A percentile compares a stretch with the other conserved stretches of the same genome.
Evolutionary conservation across 2,113 vertebrate genomes (phyloP).

Genomic region (Hemichromis elongatus): DNA sequence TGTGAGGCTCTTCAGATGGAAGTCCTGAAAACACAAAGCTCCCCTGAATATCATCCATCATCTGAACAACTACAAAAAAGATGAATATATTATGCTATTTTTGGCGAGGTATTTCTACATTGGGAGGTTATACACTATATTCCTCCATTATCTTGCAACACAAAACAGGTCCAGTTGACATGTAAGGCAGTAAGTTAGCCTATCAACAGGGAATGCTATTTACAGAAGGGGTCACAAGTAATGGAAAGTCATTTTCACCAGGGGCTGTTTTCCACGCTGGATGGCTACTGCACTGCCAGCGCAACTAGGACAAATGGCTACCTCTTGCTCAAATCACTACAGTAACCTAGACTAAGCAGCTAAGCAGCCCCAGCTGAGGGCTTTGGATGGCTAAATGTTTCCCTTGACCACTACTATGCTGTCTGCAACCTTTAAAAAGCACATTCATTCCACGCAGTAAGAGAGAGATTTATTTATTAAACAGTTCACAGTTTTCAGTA

Average conservation of each 20-base stretch:
- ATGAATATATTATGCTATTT: constrained; percentile 57
- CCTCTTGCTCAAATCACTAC: constrained; percentile 40
- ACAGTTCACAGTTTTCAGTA: neutral
- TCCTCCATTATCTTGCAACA: constrained; percentile 19
- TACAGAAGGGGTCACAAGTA: constrained; percentile 62
- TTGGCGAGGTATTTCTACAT: constrained; percentile 29
- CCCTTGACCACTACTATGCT: neutral
- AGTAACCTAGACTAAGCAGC: constrained; percentile 41
- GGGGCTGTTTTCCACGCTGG: constrained; percentile 66
- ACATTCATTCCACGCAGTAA: neutral
- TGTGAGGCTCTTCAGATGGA: constrained; percentile 1
- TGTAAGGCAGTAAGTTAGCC: constrained; percentile 45
- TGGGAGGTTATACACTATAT: constrained; percentile 15
- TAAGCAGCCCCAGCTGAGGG: constrained; percentile 43
- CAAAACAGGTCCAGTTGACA: neutral
- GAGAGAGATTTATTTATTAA: neutral
- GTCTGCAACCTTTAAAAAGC: neutral
- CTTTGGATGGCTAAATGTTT: constrained; percentile 8
- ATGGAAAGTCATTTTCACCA: constrained; percentile 71
- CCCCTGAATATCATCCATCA: constrained; percentile 58
- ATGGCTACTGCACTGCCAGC: constrained; percentile 17
- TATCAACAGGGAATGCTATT: constrained; percentile 48
- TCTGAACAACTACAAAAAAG: constrained; percentile 28
- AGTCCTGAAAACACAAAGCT: neutral
- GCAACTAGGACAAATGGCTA: constrained; percentile 54